Base-by-base conservation (phyloP, 2,113 vertebrate genomes). In the Proterorhinus semilunaris region DNA sequence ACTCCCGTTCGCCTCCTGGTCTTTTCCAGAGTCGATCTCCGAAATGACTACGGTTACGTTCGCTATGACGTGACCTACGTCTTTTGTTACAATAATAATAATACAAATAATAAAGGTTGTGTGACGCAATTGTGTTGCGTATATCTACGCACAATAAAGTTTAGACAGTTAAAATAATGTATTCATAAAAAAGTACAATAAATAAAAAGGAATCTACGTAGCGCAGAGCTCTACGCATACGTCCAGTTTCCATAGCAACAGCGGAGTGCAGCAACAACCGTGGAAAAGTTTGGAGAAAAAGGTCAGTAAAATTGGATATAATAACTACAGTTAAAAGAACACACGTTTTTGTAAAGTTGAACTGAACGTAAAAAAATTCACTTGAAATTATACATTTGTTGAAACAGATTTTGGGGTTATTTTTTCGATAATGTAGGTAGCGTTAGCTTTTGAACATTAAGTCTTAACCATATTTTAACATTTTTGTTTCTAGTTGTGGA, bases 1-100 rank as follows among this genome's bases (percentile, higher is more conserved):
- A 10, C 11, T 57, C 9, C 10, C 16, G 27, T 6, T 36, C 10
- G 11, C 6, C 54, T 36, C 4, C 2, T 0, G 3, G 0, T 16
- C 0, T 43, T 8, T 11, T 5, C 0, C 0, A 57, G 3, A 66
- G 21, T 79, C 69, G 64, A 81, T 78, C 75, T 74, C 55, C 44
- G 3, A 13, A 2, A 46, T 0, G 8, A 16, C 15, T 12, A 43
- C 17, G 0, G 0, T 68, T 44, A 72, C 69, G 54, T 42, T 7
- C 2, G 0, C 0, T 2, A 5, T 50, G 66, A 83, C 73, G 70
- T 13, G 17, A 0, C 0, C 0, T 76, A 69, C 62, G 50, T 43
- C 0, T 45, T 1, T 7, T 0, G 3, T 47, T 10, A 16, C 4
- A 5, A 3, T 5, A 46, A 16, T 2, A 10, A 17, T 0, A 62